These are phyloP conservation scores for Clarias gariepinus DNA, from an alignment of 2,113 vertebrate genomes.

Conservation along the genomic window DNA sequence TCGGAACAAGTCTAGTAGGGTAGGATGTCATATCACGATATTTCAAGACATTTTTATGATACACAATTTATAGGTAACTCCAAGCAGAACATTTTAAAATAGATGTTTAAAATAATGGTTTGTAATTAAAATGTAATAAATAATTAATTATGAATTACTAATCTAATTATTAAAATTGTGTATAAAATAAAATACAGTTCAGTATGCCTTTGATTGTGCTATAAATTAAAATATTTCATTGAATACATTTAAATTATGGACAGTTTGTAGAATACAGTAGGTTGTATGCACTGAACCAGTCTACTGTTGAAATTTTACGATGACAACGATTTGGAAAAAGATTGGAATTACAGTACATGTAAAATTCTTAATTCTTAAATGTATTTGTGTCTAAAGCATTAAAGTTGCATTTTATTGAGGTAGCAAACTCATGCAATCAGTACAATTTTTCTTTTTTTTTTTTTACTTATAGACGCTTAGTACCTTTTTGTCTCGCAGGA, in stretches of 20 bases:
- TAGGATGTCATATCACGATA: neutral
- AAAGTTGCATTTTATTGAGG: neutral
- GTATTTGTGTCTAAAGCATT: neutral
- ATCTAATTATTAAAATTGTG: neutral
- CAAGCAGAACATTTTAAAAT: neutral
- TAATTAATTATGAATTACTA: no score
- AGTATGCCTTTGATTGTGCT: neutral
- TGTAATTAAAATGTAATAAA: no score
- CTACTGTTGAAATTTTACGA: neutral
- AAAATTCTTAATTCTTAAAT: neutral
- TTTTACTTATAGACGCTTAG: neutral
- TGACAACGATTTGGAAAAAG: neutral
- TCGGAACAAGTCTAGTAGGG: neutral
- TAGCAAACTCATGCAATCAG: conserved; percentile 50
- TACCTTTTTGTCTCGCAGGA: conserved; percentile 77
- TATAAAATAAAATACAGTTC: neutral
- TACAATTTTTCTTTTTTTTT: neutral
- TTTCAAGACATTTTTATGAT: neutral
- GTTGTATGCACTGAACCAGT: neutral
- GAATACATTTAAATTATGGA: neutral
- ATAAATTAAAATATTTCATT: neutral
- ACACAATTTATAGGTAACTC: neutral
- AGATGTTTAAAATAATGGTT: neutral
- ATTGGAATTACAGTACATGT: no score
- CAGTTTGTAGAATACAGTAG: neutral